Percentiles rank a stretch among this genome's conserved stretches.
Evolutionary conservation across 2,888 invertebrate genomes (phyloP).

Genomic region (Lepeophtheirus nordmannii): DNA sequence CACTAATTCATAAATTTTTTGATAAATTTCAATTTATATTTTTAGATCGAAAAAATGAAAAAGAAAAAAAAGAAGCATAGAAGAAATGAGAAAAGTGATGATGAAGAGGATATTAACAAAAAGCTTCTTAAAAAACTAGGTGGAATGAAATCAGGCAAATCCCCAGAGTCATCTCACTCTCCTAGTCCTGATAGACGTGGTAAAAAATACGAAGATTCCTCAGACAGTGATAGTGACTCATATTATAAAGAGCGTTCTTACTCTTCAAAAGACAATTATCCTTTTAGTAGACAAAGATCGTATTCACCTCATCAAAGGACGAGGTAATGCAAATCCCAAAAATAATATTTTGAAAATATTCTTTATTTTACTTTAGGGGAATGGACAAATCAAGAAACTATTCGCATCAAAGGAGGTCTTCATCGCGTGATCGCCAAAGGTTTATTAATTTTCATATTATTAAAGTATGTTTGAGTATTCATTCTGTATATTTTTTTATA

Average conservation of each 20-base stretch:
- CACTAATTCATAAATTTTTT: not conserved
- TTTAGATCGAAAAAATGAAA: slow-evolving; percentile 30
- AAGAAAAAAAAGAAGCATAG: slow-evolving; percentile 22
- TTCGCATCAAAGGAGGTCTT: too few species aligned
- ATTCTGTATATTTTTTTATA: slow-evolving; percentile 10
- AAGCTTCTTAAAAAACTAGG: slow-evolving; percentile 26
- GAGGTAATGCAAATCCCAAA: not conserved
- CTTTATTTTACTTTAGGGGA: too few species aligned
- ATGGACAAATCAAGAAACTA: too few species aligned
- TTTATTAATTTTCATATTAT: not conserved
- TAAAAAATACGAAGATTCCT: too few species aligned
- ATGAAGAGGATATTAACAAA: slow-evolving; percentile 29
- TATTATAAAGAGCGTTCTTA: too few species aligned
- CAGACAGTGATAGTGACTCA: too few species aligned
- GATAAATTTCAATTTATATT: not conserved
- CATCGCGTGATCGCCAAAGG: too few species aligned
- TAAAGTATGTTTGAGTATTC: slow-evolving; percentile 14
- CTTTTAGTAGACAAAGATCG: not conserved
- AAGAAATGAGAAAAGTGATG: slow-evolving; percentile 26
- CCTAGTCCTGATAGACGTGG: slow-evolving; percentile 11
- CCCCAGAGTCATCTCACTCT: slow-evolving; percentile 24
- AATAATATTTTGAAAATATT: too few species aligned
- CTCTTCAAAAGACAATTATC: too few species aligned
- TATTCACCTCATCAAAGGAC: not conserved
- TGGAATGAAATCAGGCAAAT: slow-evolving; percentile 29